Conservation (phyloP, 2,888 invertebrate species). For the Mesochorus sp. region DNA sequence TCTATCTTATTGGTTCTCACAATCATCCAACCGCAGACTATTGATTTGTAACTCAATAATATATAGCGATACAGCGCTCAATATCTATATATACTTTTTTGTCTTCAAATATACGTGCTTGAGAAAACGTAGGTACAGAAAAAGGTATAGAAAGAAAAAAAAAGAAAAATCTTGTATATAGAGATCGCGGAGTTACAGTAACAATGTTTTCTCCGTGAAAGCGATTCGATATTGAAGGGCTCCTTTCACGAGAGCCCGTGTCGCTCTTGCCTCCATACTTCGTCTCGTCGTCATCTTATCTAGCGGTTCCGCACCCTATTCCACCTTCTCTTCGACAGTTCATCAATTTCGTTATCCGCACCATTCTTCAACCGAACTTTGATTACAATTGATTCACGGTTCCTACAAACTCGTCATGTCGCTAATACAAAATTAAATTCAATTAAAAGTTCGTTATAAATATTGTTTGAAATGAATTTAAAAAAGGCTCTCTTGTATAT, state of each 20-base stretch:
- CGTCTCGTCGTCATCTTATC: neutral
- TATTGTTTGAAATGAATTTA: no score
- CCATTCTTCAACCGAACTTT: no score
- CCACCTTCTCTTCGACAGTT: no score
- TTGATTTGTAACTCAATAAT: slow-evolving; percentile 20
- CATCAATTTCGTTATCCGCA: no score
- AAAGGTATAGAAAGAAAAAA: neutral
- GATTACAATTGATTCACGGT: no score
- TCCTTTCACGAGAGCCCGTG: neutral
- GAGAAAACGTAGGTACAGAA: neutral
- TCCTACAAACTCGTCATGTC: no score
- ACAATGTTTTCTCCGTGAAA: slow-evolving; percentile 11
- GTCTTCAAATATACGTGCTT: neutral
- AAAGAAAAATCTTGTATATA: no score
- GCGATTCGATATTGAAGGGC: slow-evolving; percentile 24
- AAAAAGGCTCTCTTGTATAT: no score
- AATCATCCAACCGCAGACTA: neutral
- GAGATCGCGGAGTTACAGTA: neutral
- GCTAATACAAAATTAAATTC: no score
- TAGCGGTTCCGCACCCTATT: neutral
- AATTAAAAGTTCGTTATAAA: no score
- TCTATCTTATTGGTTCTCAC: slow-evolving; percentile 5
- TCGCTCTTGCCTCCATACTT: neutral
- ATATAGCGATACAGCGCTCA: slow-evolving; percentile 7
- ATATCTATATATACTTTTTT: slow-evolving; percentile 5